Evolutionary conservation across 2,888 invertebrate genomes (phyloP).

Genomic region (Lapara coniferarum): DNA sequence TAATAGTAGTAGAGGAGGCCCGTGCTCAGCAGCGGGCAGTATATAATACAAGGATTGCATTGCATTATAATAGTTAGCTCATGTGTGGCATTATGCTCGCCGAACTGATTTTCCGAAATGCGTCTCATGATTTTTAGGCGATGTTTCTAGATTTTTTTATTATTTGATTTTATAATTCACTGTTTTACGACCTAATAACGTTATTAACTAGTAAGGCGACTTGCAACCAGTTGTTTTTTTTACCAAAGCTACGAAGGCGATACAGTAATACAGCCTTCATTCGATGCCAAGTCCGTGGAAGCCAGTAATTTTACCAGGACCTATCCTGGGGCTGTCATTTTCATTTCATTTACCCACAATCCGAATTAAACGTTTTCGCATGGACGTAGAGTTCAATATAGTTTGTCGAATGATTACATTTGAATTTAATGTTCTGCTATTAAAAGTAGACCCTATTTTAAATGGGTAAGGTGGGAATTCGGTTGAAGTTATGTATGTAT

Average conservation of each 20-base stretch:
- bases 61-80: no score
- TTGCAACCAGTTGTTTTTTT: conserved; percentile 11
- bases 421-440: not conserved
- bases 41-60: no score
- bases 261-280: conserved; percentile 40
- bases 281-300: conserved; percentile 35
- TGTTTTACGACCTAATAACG: no score
- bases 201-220: no score
- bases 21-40: no score
- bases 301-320: conserved; percentile 47
- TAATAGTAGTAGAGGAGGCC: no score
- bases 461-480: not conserved
- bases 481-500: not conserved
- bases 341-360: not conserved
- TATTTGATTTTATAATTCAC: no score
- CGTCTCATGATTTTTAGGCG: no score
- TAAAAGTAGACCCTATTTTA: not conserved
- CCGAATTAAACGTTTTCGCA: not conserved
- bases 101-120: no score
- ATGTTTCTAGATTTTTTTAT: no score
- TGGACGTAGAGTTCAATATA: not conserved
- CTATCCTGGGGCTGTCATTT: conserved; percentile 29
- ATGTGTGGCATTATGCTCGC: no score
- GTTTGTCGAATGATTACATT: conserved; percentile 5
- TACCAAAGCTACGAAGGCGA: conserved; percentile 29